These are phyloP conservation scores for Tauraco erythrolophus DNA, from an alignment of 2,113 vertebrate genomes.

Conservation along the genomic window DNA sequence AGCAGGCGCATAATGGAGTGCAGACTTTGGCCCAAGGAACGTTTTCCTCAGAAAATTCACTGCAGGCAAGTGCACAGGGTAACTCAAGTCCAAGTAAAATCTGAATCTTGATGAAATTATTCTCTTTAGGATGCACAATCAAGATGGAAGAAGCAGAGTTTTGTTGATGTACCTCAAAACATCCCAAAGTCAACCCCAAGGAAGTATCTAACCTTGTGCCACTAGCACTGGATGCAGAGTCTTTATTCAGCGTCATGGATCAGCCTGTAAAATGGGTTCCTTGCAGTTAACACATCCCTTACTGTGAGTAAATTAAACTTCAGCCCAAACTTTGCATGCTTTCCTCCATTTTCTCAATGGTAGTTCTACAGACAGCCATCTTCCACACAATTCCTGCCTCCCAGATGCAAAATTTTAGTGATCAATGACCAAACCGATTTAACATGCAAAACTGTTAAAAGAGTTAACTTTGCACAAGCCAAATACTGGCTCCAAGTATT, in stretches of 20 bases:
- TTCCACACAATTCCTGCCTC: not conserved
- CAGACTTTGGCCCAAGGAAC: not conserved
- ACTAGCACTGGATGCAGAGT: not conserved
- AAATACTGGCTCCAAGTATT: not conserved
- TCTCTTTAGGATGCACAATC: not conserved
- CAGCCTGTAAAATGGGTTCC: not conserved
- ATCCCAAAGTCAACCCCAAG: not conserved
- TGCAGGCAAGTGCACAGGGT: not conserved
- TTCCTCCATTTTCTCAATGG: not conserved
- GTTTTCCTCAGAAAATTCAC: not conserved
- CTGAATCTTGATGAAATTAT: not conserved
- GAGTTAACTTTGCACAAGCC: not conserved
- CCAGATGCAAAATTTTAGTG: not conserved
- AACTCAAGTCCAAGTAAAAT: not conserved
- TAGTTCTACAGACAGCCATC: not conserved
- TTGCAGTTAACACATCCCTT: fast-evolving
- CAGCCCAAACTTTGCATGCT: not conserved
- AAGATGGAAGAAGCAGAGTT: not conserved
- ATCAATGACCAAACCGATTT: not conserved
- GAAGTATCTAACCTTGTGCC: not conserved
- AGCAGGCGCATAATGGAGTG: fast-evolving
- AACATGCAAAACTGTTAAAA: not conserved
- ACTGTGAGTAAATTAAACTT: fast-evolving
- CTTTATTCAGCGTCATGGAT: not conserved
- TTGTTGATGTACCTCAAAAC: not conserved